Evolutionary conservation across 64 coral and sea anemone genomes (phyloP).

Genomic region (Orbicella faveolata): DNA sequence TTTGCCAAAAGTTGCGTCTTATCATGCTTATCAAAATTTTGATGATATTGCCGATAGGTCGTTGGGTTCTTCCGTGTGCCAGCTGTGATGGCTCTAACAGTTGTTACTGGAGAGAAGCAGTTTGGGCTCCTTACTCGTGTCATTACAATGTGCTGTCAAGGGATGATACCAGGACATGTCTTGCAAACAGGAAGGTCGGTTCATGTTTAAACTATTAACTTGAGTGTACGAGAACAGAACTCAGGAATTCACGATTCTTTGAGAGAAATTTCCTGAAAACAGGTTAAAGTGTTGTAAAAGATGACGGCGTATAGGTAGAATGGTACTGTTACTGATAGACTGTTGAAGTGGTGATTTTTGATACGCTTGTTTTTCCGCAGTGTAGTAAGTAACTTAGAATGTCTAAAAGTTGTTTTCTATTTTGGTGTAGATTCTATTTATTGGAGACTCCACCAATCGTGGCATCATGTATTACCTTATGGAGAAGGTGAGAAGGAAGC

Average conservation of each 20-base stretch:
- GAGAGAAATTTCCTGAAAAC: background rate
- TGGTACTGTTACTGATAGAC: too few species aligned
- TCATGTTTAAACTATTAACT: too few species aligned
- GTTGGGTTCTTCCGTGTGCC: slow-evolving; percentile 67
- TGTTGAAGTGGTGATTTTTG: too few species aligned
- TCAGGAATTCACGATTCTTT: too few species aligned
- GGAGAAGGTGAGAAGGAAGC: slow-evolving; percentile 54
- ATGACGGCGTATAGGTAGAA: background rate
- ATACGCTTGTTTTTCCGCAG: too few species aligned
- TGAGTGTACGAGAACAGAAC: too few species aligned
- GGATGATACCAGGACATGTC: slow-evolving; percentile 36
- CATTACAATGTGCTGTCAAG: slow-evolving; percentile 24
- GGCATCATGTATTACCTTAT: slow-evolving; percentile 89
- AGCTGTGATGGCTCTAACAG: slow-evolving; percentile 49
- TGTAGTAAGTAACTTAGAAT: too few species aligned
- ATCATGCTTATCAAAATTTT: too few species aligned
- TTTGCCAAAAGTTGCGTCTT: too few species aligned
- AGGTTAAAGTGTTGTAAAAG: background rate
- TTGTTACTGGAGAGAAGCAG: slow-evolving; percentile 70
- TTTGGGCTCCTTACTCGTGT: slow-evolving; percentile 59
- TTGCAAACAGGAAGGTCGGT: slow-evolving; percentile 68
- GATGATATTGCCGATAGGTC: slow-evolving; percentile 30
- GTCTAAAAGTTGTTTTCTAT: background rate
- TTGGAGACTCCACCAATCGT: slow-evolving; percentile 84
- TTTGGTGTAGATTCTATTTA: slow-evolving; percentile 62